Evolutionary conservation across 2,113 vertebrate genomes (phyloP).

Genomic region (Callorhinus ursinus): DNA sequence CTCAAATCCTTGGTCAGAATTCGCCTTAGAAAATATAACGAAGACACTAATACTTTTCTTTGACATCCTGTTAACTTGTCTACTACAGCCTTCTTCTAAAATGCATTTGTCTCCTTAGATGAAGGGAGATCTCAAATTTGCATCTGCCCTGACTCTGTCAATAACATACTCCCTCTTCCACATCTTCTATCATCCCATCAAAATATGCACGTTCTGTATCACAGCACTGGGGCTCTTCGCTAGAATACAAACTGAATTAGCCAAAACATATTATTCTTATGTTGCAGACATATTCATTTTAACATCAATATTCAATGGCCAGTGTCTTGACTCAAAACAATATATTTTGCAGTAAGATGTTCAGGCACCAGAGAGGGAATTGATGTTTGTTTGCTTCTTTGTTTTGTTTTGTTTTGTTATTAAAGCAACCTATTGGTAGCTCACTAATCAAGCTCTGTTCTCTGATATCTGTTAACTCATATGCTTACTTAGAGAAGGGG

Average conservation of each 20-base stretch:
- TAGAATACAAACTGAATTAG: slow-evolving; percentile 19
- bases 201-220: not conserved
- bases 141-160: not conserved
- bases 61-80: not conserved
- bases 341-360: not conserved
- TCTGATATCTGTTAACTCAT: not conserved
- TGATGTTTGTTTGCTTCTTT: not conserved
- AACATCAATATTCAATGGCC: not conserved
- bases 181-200: not conserved
- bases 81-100: not conserved
- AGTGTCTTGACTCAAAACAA: not conserved
- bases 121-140: not conserved
- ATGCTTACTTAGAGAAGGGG: not conserved
- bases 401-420: not conserved
- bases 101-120: not conserved
- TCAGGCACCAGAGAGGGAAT: not conserved
- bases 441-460: not conserved
- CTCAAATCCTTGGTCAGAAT: not conserved
- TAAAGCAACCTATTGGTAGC: not conserved
- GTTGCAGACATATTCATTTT: not conserved
- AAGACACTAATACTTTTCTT: not conserved
- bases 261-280: not conserved
- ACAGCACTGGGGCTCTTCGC: not conserved
- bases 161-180: not conserved
- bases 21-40: not conserved